These are phyloP conservation scores for Alectura lathami DNA, from an alignment of 2,113 vertebrate genomes.

Conservation along the genomic window DNA sequence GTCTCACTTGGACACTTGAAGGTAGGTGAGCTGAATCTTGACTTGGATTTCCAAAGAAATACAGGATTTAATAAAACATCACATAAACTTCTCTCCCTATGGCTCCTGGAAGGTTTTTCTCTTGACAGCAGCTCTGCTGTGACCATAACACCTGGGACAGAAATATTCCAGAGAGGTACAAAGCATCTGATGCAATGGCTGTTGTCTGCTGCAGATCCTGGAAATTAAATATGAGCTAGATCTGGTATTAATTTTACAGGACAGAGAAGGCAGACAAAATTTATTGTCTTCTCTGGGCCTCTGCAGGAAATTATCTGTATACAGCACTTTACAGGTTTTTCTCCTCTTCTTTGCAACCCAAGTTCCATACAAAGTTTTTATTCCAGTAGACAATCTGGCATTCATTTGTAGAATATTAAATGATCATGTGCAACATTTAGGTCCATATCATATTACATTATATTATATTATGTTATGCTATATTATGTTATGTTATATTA, in stretches of 20 bases:
- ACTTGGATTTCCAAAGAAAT: background rate
- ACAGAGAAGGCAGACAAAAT: background rate
- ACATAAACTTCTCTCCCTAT: background rate
- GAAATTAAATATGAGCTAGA: background rate
- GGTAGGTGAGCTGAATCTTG: background rate
- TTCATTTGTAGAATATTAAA: background rate
- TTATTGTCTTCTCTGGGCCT: background rate
- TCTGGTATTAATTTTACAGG: background rate
- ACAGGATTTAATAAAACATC: background rate
- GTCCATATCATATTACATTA: background rate
- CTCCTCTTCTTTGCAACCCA: background rate
- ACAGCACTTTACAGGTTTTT: background rate
- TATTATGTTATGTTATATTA: too few species aligned
- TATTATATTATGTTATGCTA: background rate
- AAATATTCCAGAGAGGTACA: background rate
- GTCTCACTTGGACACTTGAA: background rate
- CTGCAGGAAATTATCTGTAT: background rate
- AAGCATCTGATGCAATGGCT: background rate
- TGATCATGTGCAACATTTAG: background rate
- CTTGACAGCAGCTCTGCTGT: background rate
- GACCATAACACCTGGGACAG: background rate
- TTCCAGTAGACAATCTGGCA: background rate
- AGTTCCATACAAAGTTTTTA: background rate
- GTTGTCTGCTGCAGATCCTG: background rate
- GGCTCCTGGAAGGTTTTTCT: background rate